Evolutionary conservation across 2,113 vertebrate genomes (phyloP).

Genomic region (Campylomormyrus tamandua): DNA sequence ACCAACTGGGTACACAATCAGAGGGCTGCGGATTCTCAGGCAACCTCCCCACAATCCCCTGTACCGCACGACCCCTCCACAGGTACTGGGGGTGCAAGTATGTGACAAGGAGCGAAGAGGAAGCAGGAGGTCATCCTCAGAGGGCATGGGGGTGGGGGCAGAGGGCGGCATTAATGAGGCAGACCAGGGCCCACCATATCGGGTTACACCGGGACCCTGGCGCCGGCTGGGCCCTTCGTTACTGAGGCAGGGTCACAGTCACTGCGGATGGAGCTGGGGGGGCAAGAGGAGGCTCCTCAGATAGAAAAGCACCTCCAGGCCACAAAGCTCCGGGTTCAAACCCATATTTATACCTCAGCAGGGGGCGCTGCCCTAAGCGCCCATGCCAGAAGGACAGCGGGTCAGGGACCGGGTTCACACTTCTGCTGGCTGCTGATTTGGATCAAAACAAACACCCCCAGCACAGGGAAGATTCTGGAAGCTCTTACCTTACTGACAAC

Average conservation of each 20-base stretch:
- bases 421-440: background rate
- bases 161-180: slow-evolving; percentile 4
- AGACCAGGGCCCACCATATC: background rate
- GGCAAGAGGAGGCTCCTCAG: background rate
- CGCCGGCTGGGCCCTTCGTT: background rate
- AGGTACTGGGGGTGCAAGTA: slow-evolving; percentile 30
- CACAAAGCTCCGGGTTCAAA: background rate
- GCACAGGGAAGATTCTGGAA: background rate
- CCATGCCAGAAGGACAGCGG: background rate
- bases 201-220: background rate
- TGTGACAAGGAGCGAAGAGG: slow-evolving; percentile 40
- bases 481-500: background rate
- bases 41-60: slow-evolving; percentile 22
- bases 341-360: background rate
- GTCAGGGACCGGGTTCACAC: background rate
- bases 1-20: background rate
- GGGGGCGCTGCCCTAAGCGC: background rate
- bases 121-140: slow-evolving; percentile 28
- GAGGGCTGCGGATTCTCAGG: background rate
- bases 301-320: background rate
- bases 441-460: background rate
- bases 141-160: slow-evolving; percentile 9
- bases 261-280: background rate
- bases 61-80: background rate
- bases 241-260: background rate